phyloP scores from a whole-genome alignment of 2,797 vertebrate genomes.

The Lithobates pipiens region DNA sequence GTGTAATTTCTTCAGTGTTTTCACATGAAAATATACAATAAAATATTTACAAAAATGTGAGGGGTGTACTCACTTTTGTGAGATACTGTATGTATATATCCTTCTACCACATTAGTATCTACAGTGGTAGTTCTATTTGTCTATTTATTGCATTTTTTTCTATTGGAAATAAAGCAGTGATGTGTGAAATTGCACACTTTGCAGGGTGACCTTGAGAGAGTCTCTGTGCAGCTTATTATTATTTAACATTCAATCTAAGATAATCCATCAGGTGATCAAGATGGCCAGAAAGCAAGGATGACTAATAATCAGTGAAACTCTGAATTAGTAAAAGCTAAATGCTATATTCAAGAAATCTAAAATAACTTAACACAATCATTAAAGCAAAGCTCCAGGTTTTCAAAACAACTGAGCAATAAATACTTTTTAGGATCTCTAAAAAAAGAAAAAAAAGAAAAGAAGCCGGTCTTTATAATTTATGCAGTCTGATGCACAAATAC shows the following conservation, averaged over 20 bases:
- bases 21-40: no score
- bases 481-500: not conserved
- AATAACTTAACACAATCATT: not conserved
- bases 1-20: no score
- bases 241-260: conserved; percentile 42
- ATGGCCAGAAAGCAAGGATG: conserved; percentile 20
- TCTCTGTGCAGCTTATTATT: conserved; percentile 30
- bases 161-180: conserved; percentile 10
- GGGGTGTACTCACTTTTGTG: no score
- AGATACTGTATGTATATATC: not conserved
- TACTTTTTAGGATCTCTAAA: not conserved
- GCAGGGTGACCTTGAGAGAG: conserved; percentile 45
- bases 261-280: conserved; percentile 49
- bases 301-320: conserved; percentile 20
- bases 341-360: not conserved
- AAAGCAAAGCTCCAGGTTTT: not conserved
- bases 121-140: conserved; percentile 3
- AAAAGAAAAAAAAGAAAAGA: not conserved
- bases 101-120: not conserved
- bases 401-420: not conserved
- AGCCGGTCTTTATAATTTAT: not conserved
- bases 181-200: conserved; percentile 50
- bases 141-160: conserved; percentile 19
- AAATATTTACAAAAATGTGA: no score
- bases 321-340: not conserved